Evolutionary conservation across 1,140 invertebrate genomes (phyloP), one percentile per base, ranked within the genome.

Genomic region (Lethrus apterus): DNA sequence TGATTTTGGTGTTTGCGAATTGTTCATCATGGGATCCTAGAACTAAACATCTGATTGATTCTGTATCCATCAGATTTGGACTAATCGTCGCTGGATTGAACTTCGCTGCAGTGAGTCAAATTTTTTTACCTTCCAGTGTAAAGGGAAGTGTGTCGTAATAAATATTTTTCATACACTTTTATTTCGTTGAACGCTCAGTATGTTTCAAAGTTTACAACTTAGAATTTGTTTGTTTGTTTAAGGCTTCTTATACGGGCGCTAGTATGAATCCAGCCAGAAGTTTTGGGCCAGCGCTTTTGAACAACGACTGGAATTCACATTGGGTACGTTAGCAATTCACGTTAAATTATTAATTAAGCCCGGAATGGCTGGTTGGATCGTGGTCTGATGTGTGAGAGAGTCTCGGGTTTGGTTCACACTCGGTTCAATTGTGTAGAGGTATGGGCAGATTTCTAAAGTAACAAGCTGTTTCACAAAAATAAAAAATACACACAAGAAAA

Each of bases 261-360:
- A 83, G 83, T 53, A 79, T 90, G 80, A 90, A 90, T 56, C 86
- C 87, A 0, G 84, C 84, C 0, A 74, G 86, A 54, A 79, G 79
- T 21, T 75, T 90, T 30, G 86, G 74, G 2, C 86, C 86, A 0
- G 85, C 84, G 0, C 51, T 88, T 5, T 79, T 84, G 62, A 79
- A 77, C 20, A 72, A 70, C 1, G 63, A 70, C 31, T 91, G 83
- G 76, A 52, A 54, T 0, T 29, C 71, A 23, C 83, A 87, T 48
- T 91, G 87, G 86, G 74, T 89, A 69, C 72, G 48, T 20, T 44
- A 24, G 32, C 46, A 36, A n/a, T n/a, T n/a, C n/a, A n/a, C n/a
- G n/a, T n/a, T n/a, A n/a, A n/a, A n/a, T n/a, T n/a, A 11, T 8
- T 36, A n/a, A 20, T 46, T 46, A n/a, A 14, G 7, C 5, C 7